These are phyloP conservation scores for Cosmia pyralina DNA, from an alignment of 2,888 invertebrate species.

Conservation along the genomic window DNA sequence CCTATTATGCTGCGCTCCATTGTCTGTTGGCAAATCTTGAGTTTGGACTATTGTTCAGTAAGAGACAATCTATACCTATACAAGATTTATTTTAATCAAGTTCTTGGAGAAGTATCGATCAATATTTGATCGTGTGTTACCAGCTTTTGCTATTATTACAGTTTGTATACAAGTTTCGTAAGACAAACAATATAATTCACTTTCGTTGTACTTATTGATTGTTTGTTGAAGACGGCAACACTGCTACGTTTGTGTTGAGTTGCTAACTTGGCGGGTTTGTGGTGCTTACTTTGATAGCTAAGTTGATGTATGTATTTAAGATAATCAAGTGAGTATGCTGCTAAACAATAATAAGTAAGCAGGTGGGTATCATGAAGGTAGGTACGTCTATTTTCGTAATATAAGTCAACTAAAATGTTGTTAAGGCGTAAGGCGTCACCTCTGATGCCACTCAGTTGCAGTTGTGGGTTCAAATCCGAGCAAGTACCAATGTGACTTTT, in stretches of 20 bases:
- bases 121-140: not conserved
- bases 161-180: conserved; percentile 38
- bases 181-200: conserved; percentile 58
- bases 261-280: conserved; percentile 40
- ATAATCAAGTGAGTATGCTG: conserved; percentile 2
- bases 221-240: conserved; percentile 37
- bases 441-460: too few relatives aligned
- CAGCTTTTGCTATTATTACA: conserved; percentile 9
- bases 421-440: too few relatives aligned
- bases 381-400: not conserved
- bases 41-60: too few relatives aligned
- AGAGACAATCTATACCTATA: not conserved
- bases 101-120: not conserved
- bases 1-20: too few relatives aligned
- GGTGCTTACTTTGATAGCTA: conserved; percentile 34
- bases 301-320: conserved; percentile 13
- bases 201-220: conserved; percentile 48
- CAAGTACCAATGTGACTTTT: too few relatives aligned
- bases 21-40: too few relatives aligned
- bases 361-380: not conserved
- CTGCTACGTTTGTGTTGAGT: conserved; percentile 41
- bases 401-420: not conserved
- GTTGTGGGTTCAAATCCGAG: too few relatives aligned
- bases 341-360: not conserved
- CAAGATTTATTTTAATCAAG: not conserved